Conservation (phyloP, 2,888 invertebrate genomes). For the Entomobrya proxima region DNA sequence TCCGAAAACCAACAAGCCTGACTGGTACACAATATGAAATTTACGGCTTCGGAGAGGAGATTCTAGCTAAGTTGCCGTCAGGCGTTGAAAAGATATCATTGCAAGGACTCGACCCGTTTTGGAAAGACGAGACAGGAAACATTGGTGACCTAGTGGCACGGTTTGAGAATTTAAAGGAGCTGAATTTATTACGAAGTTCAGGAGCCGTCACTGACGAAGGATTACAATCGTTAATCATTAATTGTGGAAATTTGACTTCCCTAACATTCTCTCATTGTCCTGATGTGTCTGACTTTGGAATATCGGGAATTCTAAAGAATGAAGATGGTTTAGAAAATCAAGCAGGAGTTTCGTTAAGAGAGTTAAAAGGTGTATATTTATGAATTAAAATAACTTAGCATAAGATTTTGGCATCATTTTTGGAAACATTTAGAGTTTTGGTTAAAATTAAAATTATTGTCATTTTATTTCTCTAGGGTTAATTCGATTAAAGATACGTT, state of each 20-base stretch:
- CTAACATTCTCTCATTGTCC: slow-evolving; percentile 62
- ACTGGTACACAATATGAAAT: slow-evolving; percentile 17
- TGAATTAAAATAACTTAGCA: no score
- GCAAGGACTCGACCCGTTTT: slow-evolving; percentile 52
- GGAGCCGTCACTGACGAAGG: slow-evolving; percentile 62
- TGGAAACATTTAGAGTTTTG: no score
- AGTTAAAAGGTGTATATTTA: slow-evolving; percentile 58
- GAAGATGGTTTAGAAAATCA: slow-evolving; percentile 1
- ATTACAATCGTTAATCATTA: slow-evolving; percentile 54
- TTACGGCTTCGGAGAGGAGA: slow-evolving; percentile 55
- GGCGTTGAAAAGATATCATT: slow-evolving; percentile 41
- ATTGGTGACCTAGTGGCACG: slow-evolving; percentile 31
- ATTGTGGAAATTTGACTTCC: slow-evolving; percentile 36
- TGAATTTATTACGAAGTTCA: slow-evolving; percentile 59
- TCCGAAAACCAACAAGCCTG: slow-evolving; percentile 33
- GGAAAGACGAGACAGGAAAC: slow-evolving; percentile 41
- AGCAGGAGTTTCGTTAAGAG: slow-evolving; percentile 55
- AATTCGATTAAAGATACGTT: slow-evolving; percentile 49
- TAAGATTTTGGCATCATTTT: no score
- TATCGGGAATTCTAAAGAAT: slow-evolving; percentile 48
- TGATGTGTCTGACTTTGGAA: slow-evolving; percentile 50
- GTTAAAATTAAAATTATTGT: neutral
- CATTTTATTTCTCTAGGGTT: slow-evolving; percentile 48
- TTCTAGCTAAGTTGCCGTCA: slow-evolving; percentile 47
- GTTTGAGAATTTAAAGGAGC: slow-evolving; percentile 53